Evolutionary conservation across 92 coral and sea anemone genomes (phyloP).

Genomic region (Muricea muricata): DNA sequence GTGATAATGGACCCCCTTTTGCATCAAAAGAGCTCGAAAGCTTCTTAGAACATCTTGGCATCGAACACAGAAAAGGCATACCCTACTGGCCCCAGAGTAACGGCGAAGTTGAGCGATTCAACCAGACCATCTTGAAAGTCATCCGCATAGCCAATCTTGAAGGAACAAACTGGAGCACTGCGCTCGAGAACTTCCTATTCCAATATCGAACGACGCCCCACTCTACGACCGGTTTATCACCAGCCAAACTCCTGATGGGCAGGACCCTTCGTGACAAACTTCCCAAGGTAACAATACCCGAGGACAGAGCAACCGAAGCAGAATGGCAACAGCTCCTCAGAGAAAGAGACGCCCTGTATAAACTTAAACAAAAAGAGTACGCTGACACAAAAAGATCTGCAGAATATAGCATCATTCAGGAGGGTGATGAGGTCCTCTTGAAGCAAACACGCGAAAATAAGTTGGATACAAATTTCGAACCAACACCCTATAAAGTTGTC

Average conservation of each 20-base stretch:
- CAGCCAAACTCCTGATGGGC: too few species aligned
- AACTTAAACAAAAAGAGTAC: constrained; percentile 54
- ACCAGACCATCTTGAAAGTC: constrained; percentile 66
- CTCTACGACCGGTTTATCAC: constrained; percentile 58
- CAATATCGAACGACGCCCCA: constrained; percentile 69
- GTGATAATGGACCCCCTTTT: constrained; percentile 71
- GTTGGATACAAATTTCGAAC: constrained; percentile 57
- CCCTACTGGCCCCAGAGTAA: constrained; percentile 79
- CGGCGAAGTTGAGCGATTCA: constrained; percentile 71
- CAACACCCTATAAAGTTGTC: constrained; percentile 58
- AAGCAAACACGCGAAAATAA: constrained; percentile 59
- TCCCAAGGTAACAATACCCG: constrained; percentile 40
- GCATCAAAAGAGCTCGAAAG: constrained; percentile 70
- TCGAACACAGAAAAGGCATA: constrained; percentile 65
- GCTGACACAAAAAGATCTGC: too few species aligned
- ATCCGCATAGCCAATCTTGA: constrained; percentile 62
- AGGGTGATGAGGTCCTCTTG: too few species aligned
- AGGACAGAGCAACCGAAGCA: constrained; percentile 62
- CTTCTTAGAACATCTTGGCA: constrained; percentile 68
- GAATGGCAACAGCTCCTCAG: constrained; percentile 60
- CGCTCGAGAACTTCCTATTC: constrained; percentile 62
- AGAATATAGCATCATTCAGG: constrained; percentile 52
- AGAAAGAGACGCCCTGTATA: constrained; percentile 63
- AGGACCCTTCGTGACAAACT: constrained; percentile 67
- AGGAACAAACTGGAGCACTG: constrained; percentile 65